Evolutionary conservation across 2,888 invertebrate species (phyloP).

Genomic region (Acrobasis consociella): DNA sequence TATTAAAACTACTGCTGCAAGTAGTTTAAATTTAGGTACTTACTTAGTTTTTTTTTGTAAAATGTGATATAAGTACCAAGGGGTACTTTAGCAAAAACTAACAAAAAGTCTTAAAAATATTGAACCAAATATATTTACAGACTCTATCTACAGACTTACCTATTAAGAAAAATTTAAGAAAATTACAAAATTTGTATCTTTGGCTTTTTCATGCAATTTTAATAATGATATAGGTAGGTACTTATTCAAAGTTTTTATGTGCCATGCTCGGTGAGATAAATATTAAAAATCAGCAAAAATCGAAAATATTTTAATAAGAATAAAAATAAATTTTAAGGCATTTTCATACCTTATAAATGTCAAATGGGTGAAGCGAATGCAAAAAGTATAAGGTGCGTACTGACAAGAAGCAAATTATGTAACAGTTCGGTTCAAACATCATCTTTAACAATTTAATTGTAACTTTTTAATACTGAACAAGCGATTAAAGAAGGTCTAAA

Average conservation of each 20-base stretch:
- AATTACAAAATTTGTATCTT: background rate
- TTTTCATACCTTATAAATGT: background rate
- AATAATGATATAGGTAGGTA: background rate
- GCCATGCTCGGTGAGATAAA: background rate
- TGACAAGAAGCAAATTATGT: background rate
- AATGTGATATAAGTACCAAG: no score
- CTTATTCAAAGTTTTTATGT: background rate
- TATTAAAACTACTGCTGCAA: no score
- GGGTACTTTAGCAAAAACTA: no score
- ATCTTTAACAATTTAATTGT: no score
- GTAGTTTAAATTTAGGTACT: no score
- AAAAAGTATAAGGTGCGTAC: background rate
- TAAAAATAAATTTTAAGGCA: background rate
- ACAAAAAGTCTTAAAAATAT: no score
- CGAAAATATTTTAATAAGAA: background rate
- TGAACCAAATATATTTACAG: background rate
- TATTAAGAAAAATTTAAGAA: background rate
- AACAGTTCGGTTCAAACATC: background rate
- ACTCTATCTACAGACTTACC: background rate
- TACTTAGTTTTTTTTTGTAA: no score
- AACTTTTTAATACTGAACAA: no score
- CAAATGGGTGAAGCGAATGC: conserved; percentile 8
- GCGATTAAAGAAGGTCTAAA: no score
- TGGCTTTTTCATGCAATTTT: background rate
- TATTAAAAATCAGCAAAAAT: background rate